Percentiles rank a stretch among this genome's conserved stretches.
These are phyloP conservation scores for Heliconius aoede DNA, from an alignment of 2,888 invertebrate species.

Conservation along the genomic window DNA sequence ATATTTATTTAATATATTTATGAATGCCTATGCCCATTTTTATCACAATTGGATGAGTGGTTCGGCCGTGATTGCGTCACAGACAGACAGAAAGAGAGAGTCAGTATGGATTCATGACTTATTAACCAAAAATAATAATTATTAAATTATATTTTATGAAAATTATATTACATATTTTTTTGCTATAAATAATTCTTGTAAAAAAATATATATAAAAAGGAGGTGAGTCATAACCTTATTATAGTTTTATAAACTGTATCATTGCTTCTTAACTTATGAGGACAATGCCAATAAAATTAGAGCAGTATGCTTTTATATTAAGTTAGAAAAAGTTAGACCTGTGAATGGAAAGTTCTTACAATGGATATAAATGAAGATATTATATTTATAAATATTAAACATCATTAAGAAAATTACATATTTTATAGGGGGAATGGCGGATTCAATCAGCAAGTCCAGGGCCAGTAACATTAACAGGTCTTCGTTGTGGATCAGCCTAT, in stretches of 20 bases:
- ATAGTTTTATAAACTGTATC: neutral
- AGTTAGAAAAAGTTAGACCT: neutral
- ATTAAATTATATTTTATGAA: too few relatives aligned
- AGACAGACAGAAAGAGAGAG: too few relatives aligned
- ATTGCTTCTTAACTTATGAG: neutral
- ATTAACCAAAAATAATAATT: too few relatives aligned
- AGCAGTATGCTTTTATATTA: neutral
- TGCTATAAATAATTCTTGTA: too few relatives aligned
- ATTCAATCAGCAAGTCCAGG: slow-evolving; percentile 76
- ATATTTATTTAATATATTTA: too few relatives aligned
- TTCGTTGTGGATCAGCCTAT: slow-evolving; percentile 93
- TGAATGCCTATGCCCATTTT: too few relatives aligned
- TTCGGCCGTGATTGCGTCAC: too few relatives aligned
- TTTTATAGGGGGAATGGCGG: slow-evolving; percentile 86
- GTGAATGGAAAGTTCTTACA: neutral
- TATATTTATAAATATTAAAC: neutral
- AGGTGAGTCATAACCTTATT: neutral
- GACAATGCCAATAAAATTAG: neutral
- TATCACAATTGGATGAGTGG: too few relatives aligned
- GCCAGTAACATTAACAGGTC: slow-evolving; percentile 85
- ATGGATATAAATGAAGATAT: neutral
- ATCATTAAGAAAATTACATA: neutral
- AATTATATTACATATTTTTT: too few relatives aligned
- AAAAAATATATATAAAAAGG: too few relatives aligned
- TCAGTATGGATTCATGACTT: too few relatives aligned